Evolutionary conservation across 2,797 vertebrate species (phyloP).

Genomic region (Synanceia verrucosa): DNA sequence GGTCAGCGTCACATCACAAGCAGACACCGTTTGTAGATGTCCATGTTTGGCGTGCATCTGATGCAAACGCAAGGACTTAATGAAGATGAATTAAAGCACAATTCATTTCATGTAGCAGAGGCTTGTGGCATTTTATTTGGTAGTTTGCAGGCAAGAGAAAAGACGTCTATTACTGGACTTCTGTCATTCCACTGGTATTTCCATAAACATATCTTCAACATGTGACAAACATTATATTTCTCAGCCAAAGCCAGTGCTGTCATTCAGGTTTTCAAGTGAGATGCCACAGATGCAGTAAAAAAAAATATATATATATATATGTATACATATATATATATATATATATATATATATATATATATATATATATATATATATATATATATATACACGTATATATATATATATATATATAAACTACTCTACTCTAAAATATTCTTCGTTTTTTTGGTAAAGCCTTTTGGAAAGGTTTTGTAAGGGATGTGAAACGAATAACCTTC

Average conservation of each 20-base stretch:
- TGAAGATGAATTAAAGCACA: not conserved
- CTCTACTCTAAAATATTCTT: too few relatives aligned
- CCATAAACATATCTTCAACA: not conserved
- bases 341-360: too few relatives aligned
- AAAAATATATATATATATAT: too few relatives aligned
- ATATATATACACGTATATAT: too few relatives aligned
- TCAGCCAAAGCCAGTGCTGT: not conserved
- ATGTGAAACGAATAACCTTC: not conserved
- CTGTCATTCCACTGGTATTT: not conserved
- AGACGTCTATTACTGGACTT: not conserved
- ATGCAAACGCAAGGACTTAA: not conserved
- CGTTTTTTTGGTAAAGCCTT: not conserved
- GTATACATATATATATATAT: too few relatives aligned
- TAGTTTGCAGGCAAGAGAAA: not conserved
- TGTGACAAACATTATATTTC: not conserved
- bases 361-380: too few relatives aligned
- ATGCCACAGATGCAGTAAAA: not conserved
- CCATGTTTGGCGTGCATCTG: too few relatives aligned
- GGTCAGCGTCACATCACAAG: not conserved
- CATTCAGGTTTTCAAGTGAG: not conserved
- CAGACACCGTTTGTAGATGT: too few relatives aligned
- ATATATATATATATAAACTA: too few relatives aligned
- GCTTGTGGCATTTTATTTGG: not conserved
- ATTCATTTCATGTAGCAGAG: not conserved
- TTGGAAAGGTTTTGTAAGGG: not conserved